A percentile compares a stretch with the other conserved stretches of the same genome.
Evolutionary conservation across 2,797 vertebrate species (phyloP).

Genomic region (Aldrovandia affinis): DNA sequence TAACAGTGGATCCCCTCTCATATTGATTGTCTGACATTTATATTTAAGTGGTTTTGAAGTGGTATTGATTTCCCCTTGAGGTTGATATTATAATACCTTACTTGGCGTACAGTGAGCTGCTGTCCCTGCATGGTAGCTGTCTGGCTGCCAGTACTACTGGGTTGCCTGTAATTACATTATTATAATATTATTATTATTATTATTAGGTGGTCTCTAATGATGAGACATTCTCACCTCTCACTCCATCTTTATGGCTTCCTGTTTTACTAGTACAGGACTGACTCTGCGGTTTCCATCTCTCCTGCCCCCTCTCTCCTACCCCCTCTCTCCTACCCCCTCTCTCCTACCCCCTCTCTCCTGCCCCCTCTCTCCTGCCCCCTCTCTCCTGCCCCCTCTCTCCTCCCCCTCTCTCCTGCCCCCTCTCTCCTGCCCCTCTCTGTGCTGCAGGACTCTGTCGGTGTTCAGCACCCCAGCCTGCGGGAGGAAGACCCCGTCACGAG

Average conservation of each 20-base stretch:
- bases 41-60: constrained; percentile 20
- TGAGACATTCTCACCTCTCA: neutral
- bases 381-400: neutral
- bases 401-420: neutral
- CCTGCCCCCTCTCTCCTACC: neutral
- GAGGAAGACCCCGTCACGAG: constrained; percentile 86
- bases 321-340: neutral
- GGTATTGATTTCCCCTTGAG: constrained; percentile 28
- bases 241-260: neutral
- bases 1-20: neutral
- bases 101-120: neutral
- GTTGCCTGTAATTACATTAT: neutral
- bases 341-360: constrained; percentile 22
- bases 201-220: neutral
- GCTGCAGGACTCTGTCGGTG: constrained; percentile 79
- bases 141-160: neutral
- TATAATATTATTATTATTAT: no score
- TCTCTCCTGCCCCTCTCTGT: neutral
- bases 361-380: no score
- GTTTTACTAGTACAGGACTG: neutral
- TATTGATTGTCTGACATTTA: constrained; percentile 28
- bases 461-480: constrained; percentile 87
- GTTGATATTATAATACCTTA: neutral
- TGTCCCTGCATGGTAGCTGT: neutral
- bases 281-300: neutral